A percentile compares a stretch with the other conserved stretches of the same genome.
Evolutionary conservation across 1,140 invertebrate genomes (phyloP).

Genomic region (Papilio aristodemus): DNA sequence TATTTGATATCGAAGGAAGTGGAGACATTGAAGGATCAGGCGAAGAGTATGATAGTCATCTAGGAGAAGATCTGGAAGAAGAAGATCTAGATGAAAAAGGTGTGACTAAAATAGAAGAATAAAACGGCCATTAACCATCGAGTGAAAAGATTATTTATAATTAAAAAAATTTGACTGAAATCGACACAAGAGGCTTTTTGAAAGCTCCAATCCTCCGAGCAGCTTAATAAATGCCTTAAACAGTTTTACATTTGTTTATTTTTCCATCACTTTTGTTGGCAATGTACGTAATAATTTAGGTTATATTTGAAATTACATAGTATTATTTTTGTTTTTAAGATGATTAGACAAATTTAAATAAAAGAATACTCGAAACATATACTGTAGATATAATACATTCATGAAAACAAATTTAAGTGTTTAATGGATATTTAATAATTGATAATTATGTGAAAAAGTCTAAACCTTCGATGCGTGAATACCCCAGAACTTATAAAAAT

Average conservation of each 20-base stretch:
- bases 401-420: too few species aligned
- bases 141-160: neutral
- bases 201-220: neutral
- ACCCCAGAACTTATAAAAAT: too few species aligned
- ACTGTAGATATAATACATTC: too few species aligned
- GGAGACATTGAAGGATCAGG: slow-evolving; percentile 23
- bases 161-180: neutral
- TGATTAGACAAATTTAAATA: too few species aligned
- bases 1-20: slow-evolving; percentile 24
- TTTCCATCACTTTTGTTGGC: neutral
- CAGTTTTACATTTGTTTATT: neutral
- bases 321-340: too few species aligned
- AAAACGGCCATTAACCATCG: neutral
- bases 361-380: too few species aligned
- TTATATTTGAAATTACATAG: too few species aligned
- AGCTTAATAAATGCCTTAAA: slow-evolving; percentile 15
- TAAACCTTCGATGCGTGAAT: too few species aligned
- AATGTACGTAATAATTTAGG: too few species aligned
- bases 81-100: slow-evolving; percentile 27
- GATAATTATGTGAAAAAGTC: too few species aligned
- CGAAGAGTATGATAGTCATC: slow-evolving; percentile 4
- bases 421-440: too few species aligned
- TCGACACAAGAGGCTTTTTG: neutral
- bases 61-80: slow-evolving; percentile 12
- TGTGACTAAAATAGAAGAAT: slow-evolving; percentile 28